Evolutionary conservation across 2,113 vertebrate genomes (phyloP).

Genomic region (Ceratotherium simum): DNA sequence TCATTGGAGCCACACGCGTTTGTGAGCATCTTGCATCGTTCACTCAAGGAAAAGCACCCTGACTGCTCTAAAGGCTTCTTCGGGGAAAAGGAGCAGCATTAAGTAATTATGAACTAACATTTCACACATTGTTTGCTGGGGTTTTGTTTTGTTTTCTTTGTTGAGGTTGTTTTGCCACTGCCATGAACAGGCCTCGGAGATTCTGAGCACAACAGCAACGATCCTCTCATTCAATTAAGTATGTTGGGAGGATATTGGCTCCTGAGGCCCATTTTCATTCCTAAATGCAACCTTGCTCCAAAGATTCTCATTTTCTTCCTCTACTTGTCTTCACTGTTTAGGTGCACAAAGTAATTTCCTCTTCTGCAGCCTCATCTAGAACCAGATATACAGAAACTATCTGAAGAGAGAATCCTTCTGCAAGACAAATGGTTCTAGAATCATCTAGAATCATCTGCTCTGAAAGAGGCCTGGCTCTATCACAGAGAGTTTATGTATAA

Average conservation of each 20-base stretch:
- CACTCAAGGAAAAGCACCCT: not conserved
- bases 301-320: not conserved
- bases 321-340: not conserved
- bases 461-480: not conserved
- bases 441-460: not conserved
- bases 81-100: not conserved
- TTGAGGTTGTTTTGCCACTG: not conserved
- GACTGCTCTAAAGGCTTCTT: not conserved
- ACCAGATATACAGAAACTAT: not conserved
- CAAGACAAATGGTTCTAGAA: not conserved
- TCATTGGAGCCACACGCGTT: not conserved
- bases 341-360: not conserved
- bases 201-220: not conserved
- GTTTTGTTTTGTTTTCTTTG: not conserved
- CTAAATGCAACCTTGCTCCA: not conserved
- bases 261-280: not conserved
- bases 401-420: not conserved
- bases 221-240: not conserved
- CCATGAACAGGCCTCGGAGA: not conserved
- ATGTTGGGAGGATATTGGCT: not conserved
- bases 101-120: not conserved
- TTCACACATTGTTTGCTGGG: not conserved
- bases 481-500: not conserved
- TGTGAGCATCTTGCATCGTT: not conserved
- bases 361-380: not conserved